Evolutionary conservation across 2,113 vertebrate genomes (phyloP), one percentile per base, ranked within the genome.

Genomic region (Etheostoma spectabile): DNA sequence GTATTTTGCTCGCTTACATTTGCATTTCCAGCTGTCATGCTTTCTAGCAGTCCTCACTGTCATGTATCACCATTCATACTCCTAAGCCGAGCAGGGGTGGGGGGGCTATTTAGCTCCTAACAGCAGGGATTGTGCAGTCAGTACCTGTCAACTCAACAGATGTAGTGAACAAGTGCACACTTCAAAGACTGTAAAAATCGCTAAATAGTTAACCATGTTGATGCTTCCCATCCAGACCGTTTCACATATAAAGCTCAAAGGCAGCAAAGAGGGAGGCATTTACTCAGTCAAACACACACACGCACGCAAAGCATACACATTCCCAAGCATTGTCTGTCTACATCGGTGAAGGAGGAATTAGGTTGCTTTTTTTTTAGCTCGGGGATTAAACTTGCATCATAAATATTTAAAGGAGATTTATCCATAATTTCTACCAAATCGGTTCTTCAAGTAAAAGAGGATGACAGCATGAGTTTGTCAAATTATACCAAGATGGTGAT

Each of bases 391-490:
- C 63, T 24, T 72, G 68, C 79, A 80, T 70, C 75, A 74, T 89
- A 80, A 91, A 89, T 92, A 91, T 92, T 86, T 82, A 84, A 86
- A 66, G 59, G 55, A 77, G 86, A 72, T 89, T 91, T 84, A 71
- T 74, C 15, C 76, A 18, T 16, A 42, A 67, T 77, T 86, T 81
- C 63, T 45, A 83, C 59, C 60, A 86, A 85, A 87, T 78, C 80
- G 82, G 74, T 84, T 78, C 75, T 80, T 77, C 71, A 66, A 79
- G 76, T 85, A 12, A 84, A 73, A 77, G 56, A 49, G 66, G 52
- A 56, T 49, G 79, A 80, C 68, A 51, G 90, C 45, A 2, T 4
- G 15, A 86, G 45, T 62, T 74, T 22, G 57, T 68, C 76, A 70
- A 81, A 53, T 16, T 0, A 48, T 64, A 74, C 74, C 70, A 38